Evolutionary conservation across 2,888 invertebrate species (phyloP).

Genomic region (Tipula helvola): DNA sequence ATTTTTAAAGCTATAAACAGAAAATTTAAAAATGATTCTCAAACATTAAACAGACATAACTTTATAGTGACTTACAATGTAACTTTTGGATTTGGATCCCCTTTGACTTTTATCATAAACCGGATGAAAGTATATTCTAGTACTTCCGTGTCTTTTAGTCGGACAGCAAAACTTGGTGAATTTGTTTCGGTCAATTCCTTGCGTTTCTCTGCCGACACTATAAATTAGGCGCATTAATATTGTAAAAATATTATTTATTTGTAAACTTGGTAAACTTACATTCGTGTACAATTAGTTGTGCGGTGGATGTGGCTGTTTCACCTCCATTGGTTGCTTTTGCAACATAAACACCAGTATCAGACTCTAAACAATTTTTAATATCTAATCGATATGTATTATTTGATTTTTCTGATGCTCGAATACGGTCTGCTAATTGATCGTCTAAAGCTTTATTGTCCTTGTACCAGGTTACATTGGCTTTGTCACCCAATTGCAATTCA

Average conservation of each 20-base stretch:
- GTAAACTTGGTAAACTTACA: constrained; percentile 43
- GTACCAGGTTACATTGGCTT: constrained; percentile 64
- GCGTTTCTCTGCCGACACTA: constrained; percentile 7
- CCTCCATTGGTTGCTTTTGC: constrained; percentile 71
- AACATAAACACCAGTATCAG: constrained; percentile 82
- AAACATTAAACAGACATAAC: not conserved
- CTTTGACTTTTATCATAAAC: constrained; percentile 79
- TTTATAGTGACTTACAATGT: constrained; percentile 61
- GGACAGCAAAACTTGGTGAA: constrained; percentile 72
- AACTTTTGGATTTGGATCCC: constrained; percentile 78
- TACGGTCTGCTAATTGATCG: constrained; percentile 61
- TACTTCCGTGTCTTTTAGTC: constrained; percentile 77
- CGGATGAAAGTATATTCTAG: constrained; percentile 74
- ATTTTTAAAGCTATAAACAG: constrained; percentile 60
- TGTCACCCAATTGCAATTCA: constrained; percentile 58
- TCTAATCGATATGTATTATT: constrained; percentile 56
- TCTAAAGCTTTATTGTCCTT: constrained; percentile 76
- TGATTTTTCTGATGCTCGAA: constrained; percentile 45
- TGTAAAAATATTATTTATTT: not conserved
- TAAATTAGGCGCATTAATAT: not conserved
- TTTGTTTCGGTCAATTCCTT: constrained; percentile 52
- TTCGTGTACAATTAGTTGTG: constrained; percentile 75
- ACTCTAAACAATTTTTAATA: constrained; percentile 59
- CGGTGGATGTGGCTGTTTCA: constrained; percentile 73
- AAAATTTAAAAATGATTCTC: not conserved